These are phyloP conservation scores for Cervus canadensis DNA, from an alignment of 2,113 vertebrate species.

Conservation along the genomic window DNA sequence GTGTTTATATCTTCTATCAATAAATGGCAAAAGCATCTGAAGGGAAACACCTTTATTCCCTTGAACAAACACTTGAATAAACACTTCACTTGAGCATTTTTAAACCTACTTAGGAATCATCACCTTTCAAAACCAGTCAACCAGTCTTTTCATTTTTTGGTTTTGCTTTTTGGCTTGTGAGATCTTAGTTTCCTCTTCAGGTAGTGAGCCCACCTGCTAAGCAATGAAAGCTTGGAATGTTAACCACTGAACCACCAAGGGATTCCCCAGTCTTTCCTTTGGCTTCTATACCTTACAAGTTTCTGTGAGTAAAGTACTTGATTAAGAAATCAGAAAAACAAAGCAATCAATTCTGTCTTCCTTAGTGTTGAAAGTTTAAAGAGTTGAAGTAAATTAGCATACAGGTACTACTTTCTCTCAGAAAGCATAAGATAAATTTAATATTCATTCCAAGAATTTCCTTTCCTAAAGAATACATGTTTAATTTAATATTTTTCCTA, in stretches of 20 bases:
- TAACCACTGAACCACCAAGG: not conserved
- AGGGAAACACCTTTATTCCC: not conserved
- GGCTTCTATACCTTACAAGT: not conserved
- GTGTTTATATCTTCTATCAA: not conserved
- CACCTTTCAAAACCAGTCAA: not conserved
- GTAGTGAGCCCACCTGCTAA: not conserved
- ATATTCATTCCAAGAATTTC: constrained; percentile 37
- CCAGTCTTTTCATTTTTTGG: not conserved
- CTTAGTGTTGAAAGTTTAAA: constrained; percentile 33
- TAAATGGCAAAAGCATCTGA: not conserved
- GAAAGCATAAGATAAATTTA: constrained; percentile 49
- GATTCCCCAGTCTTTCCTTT: not conserved
- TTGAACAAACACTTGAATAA: no score
- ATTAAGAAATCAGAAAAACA: not conserved
- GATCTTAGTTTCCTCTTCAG: not conserved
- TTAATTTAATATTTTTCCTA: constrained; percentile 37
- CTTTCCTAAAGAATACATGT: constrained; percentile 42
- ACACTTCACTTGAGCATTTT: not conserved
- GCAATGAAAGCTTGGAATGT: not conserved
- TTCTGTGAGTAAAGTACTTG: not conserved
- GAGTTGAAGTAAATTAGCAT: constrained; percentile 52
- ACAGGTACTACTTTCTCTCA: constrained; percentile 39
- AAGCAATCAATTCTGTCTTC: not conserved
- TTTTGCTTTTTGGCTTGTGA: not conserved
- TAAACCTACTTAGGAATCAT: not conserved